Conservation (phyloP, 2,797 vertebrate species). For the Triplophysa yarkandensis region DNA sequence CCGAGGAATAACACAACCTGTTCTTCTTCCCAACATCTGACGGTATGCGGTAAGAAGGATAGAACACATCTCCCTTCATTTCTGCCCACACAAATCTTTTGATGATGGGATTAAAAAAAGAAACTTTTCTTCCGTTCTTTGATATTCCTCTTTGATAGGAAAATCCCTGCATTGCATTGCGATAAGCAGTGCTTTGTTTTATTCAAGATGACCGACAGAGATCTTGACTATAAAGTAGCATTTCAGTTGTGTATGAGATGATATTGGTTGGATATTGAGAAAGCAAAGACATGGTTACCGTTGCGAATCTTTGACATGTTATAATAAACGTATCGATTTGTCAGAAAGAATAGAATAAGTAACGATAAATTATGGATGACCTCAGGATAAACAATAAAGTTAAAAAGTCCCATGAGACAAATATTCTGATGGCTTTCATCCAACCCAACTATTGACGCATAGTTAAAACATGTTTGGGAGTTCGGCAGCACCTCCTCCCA, state of each 20-base stretch:
- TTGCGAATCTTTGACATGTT: not conserved
- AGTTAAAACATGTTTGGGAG: not conserved
- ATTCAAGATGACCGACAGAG: too few relatives aligned
- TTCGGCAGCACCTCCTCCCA: conserved; percentile 20
- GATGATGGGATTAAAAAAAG: conserved; percentile 7
- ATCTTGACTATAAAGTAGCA: too few relatives aligned
- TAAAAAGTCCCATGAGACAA: not conserved
- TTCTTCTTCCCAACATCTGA: conserved; percentile 41
- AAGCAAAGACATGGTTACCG: not conserved
- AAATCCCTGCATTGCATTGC: not conserved
- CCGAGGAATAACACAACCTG: conserved; percentile 12
- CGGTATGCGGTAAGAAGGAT: conserved; percentile 19
- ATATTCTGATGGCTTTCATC: not conserved
- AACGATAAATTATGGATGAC: not conserved
- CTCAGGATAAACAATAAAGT: not conserved
- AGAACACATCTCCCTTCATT: not conserved
- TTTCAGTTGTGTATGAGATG: too few relatives aligned
- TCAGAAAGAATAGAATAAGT: not conserved
- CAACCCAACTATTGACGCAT: not conserved
- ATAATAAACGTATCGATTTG: not conserved
- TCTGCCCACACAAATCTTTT: not conserved
- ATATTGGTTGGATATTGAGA: not conserved
- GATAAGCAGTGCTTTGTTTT: not conserved
- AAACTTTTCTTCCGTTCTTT: not conserved
- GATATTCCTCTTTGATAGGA: not conserved